Evolutionary conservation across 2,797 vertebrate genomes (phyloP).

Genomic region (Muscicapa comitata): DNA sequence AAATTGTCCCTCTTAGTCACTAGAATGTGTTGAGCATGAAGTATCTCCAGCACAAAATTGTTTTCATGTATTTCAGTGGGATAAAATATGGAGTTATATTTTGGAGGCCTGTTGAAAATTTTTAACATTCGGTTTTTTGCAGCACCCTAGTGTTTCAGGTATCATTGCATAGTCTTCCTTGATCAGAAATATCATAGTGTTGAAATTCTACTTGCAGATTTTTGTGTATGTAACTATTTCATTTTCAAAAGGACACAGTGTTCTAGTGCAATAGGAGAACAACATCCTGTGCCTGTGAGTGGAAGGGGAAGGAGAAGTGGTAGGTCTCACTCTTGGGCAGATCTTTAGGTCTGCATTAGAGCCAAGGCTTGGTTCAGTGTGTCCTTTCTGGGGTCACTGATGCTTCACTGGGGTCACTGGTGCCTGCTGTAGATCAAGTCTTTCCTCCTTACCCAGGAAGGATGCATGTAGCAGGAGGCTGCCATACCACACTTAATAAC

Average conservation of each 20-base stretch:
- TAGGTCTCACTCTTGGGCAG: not conserved
- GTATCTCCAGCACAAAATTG: not conserved
- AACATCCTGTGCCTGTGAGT: fast-evolving
- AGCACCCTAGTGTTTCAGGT: not conserved
- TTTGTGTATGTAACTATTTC: not conserved
- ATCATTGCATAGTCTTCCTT: not conserved
- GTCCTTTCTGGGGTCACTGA: not conserved
- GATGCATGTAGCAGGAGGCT: not conserved
- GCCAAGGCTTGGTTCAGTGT: not conserved
- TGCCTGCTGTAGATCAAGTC: fast-evolving
- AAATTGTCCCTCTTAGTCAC: not conserved
- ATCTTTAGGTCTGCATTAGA: not conserved
- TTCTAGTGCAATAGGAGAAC: not conserved
- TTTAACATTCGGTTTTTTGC: not conserved
- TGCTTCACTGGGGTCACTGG: not conserved
- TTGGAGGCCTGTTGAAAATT: not conserved
- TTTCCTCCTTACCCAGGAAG: not conserved
- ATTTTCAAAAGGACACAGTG: not conserved
- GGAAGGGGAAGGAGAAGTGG: not conserved
- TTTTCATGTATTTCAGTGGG: not conserved
- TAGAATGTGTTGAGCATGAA: not conserved
- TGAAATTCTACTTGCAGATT: not conserved
- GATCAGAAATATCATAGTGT: not conserved
- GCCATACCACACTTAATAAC: fast-evolving
- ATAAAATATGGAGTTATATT: not conserved